Base-by-base conservation (phyloP, 2,888 invertebrate species). In the Bellardia pandia region DNA sequence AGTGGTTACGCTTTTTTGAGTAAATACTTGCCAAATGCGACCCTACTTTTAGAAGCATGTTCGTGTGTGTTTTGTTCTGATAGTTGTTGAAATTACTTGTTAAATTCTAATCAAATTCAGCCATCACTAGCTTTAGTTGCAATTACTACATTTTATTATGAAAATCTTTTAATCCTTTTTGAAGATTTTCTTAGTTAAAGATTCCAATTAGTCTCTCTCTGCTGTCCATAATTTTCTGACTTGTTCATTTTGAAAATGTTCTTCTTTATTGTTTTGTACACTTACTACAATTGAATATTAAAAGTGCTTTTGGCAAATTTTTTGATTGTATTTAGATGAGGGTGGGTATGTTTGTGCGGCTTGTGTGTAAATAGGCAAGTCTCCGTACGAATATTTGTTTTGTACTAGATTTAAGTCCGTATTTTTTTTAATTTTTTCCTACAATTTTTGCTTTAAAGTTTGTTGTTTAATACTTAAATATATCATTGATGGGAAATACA, bases 281-380 rank as follows among this genome's bases (percentile, higher is more conserved):
- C 14, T 72, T 78, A 58, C 71, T 77, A 77, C 83, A 83, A 77
- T 77, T 83, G 83, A 83, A 83, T 71, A 33, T 45, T 69, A 40
- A 53, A 83, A 77, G 62, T 48, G 78, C 72, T 78, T 48, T 66
- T 74, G 84, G 78, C 66, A 84, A 76, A 78, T 78, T 60, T 23
- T 60, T 84, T 48, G 48, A 56, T 66, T 64, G 30, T 48, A 68
- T 3, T 23, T 23, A 11, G 33, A 30, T 68, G 23, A 8, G 33
- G 40, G 23, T 42, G 14, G 30, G 23, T n/a, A 51, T 9, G 30
- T 14, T 30, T 42, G 30, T 40, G 16, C 16, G 40, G 64, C 3
- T 51, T 23, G 30, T 33, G n/a, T 64, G 23, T 23, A 23, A 8
- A 37, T 23, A 62, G 30, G 11, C n/a, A 62, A 14, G 62, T 16